Base-by-base conservation (phyloP, 2,113 vertebrate genomes). In the Brachirus orientalis region DNA sequence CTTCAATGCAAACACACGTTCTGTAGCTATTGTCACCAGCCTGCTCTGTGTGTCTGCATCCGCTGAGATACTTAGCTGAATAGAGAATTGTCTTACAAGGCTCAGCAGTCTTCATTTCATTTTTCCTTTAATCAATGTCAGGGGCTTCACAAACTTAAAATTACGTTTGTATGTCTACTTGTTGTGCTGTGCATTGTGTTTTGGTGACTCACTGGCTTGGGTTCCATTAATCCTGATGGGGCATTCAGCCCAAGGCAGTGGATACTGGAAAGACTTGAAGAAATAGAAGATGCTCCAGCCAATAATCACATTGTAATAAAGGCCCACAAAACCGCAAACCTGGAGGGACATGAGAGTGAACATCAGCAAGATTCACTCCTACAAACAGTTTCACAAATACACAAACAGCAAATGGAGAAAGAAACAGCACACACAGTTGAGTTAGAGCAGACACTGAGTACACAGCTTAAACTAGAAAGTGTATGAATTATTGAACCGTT, bases 261-360 rank as follows among this genome's bases (percentile, higher is more conserved):
- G 98, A 80, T 95, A 97, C 91, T 99, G 98, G 91, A 99, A 99
- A 9, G 98, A 99, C 89, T 99, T 93, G 75, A 99, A 97, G 89
- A 99, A 98, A 87, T 99, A 99, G 74, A 98, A 99, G 92, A 99
- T 96, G 86, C 96, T 98, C 98, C 98, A 99, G 60, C 96, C 96
- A 0, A 99, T 99, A 89, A 99, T 99, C 75, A 99, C 98, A 0
- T 99, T 99, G 79, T 99, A 99, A 66, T 99, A 99, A 59, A 99
- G 95, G 12, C 96, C 97, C 0, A 99, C 97, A 20, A 99, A 99
- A 51, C 96, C 96, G 46, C 96, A 98, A 18, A 99, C 97, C 98
- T 99, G 76, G 40, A 19, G 43, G 55, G 17, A 63, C 13, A 81
- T 1, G 8, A 67, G 22, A 69, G 16, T 10, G 17, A 51, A 69